A percentile compares a stretch with the other conserved stretches of the same genome.
These are phyloP conservation scores for Anas acuta DNA, from an alignment of 2,797 vertebrate genomes.

Conservation along the genomic window DNA sequence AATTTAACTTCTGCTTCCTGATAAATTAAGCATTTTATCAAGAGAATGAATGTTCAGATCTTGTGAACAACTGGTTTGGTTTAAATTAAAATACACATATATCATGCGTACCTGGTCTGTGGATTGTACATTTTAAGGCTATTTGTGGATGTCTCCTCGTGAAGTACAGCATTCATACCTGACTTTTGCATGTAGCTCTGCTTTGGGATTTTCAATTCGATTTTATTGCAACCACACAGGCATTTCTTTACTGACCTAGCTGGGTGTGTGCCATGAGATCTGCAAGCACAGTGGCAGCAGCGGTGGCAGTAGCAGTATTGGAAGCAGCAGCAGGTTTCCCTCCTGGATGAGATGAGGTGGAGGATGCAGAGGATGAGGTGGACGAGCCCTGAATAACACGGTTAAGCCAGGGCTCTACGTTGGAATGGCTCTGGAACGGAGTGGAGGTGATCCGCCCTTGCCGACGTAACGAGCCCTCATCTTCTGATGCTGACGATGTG, in stretches of 20 bases:
- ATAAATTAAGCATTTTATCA: conserved; percentile 37
- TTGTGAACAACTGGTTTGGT: conserved; percentile 10
- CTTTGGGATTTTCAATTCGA: not conserved
- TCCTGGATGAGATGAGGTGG: conserved; percentile 96
- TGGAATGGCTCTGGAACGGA: conserved; percentile 88
- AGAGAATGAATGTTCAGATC: not conserved
- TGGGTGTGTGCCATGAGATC: conserved; percentile 92
- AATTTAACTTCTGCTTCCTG: not conserved
- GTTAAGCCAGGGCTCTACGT: conserved; percentile 94
- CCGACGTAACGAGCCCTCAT: conserved; percentile 93
- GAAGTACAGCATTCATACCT: not conserved
- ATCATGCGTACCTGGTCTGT: conserved; percentile 47
- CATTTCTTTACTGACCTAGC: conserved; percentile 87
- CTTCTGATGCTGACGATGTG: conserved; percentile 97
- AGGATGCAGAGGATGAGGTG: conserved; percentile 97
- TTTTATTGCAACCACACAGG: conserved; percentile 15
- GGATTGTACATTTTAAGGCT: not conserved
- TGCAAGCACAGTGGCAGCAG: conserved; percentile 83
- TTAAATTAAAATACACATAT: not conserved
- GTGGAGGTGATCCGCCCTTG: conserved; percentile 89
- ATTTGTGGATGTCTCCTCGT: not conserved
- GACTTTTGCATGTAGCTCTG: not conserved
- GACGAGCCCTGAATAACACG: conserved; percentile 95
- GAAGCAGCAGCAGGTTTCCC: conserved; percentile 85
- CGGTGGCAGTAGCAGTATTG: conserved; percentile 71